Percentiles rank a stretch among this genome's conserved stretches.
Evolutionary conservation across 1,140 invertebrate genomes (phyloP).

Genomic region (Hestina assimilis): DNA sequence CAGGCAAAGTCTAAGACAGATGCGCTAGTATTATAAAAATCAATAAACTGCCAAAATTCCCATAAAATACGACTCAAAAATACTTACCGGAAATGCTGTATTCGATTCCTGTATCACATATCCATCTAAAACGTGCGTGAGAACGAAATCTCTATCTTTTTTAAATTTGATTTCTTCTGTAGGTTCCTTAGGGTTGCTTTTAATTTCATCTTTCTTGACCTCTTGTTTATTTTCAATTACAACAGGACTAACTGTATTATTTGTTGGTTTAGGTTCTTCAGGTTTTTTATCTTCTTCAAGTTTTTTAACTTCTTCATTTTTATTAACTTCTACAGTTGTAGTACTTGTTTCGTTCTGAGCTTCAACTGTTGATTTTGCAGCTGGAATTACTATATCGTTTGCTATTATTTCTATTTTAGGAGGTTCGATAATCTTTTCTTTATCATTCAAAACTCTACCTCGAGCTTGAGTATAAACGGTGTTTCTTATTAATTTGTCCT

Average conservation of each 20-base stretch:
- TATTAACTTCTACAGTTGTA: background rate
- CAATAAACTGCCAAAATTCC: too few relatives aligned
- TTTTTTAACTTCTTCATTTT: background rate
- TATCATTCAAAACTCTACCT: constrained; percentile 50
- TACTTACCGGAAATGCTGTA: constrained; percentile 67
- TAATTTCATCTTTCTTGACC: constrained; percentile 2
- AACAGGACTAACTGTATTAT: background rate
- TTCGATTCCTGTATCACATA: constrained; percentile 71
- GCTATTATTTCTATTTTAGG: constrained; percentile 14
- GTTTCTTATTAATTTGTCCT: constrained; percentile 64
- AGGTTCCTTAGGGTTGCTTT: constrained; percentile 15
- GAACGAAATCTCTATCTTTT: constrained; percentile 45
- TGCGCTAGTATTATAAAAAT: too few relatives aligned
- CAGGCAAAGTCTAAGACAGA: too few relatives aligned
- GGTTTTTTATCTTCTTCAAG: constrained; percentile 4
- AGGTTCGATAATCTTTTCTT: constrained; percentile 19
- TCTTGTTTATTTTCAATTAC: background rate
- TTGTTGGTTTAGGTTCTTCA: background rate
- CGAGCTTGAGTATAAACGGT: constrained; percentile 68
- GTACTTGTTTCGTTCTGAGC: background rate
- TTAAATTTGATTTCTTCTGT: constrained; percentile 34
- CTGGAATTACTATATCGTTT: background rate
- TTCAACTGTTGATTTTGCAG: background rate
- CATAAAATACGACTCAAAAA: too few relatives aligned
- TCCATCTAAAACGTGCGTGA: constrained; percentile 67